A percentile compares a stretch with the other conserved stretches of the same genome.
These are phyloP conservation scores for Holcopasites calliopsidis DNA, from an alignment of 1,140 invertebrate genomes.

Conservation along the genomic window DNA sequence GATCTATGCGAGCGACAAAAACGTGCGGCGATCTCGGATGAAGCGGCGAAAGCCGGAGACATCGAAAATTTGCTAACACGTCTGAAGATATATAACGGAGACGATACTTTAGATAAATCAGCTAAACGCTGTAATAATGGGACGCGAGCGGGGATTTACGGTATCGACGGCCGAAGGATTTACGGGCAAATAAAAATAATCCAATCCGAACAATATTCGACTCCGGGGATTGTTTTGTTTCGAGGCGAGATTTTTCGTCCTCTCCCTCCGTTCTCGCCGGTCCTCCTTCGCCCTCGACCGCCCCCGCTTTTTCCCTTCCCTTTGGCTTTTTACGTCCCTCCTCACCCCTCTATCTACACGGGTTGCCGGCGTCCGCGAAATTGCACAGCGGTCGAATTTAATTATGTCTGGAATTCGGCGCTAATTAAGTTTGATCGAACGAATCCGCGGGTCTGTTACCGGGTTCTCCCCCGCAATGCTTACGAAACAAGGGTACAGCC, in stretches of 20 bases:
- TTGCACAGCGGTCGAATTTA: conserved; percentile 73
- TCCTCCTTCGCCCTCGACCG: not conserved
- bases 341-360: conserved; percentile 8
- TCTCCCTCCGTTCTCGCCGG: conserved; percentile 18
- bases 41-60: not conserved
- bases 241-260: conserved; percentile 27
- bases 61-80: conserved; percentile 8
- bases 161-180: conserved; percentile 1
- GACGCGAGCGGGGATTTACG: conserved; percentile 28
- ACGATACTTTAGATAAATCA: conserved; percentile 34
- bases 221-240: conserved; percentile 17
- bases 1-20: not conserved
- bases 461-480: conserved; percentile 73
- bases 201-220: conserved; percentile 38
- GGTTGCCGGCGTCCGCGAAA: conserved; percentile 52
- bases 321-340: conserved; percentile 37
- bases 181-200: conserved; percentile 43
- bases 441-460: conserved; percentile 75
- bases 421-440: conserved; percentile 79
- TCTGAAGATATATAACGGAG: not conserved
- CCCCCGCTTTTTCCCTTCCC: conserved; percentile 12
- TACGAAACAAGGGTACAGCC: conserved; percentile 72
- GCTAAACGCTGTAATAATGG: conserved; percentile 31
- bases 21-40: not conserved
- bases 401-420: conserved; percentile 77